Evolutionary conservation across 2,797 vertebrate genomes (phyloP).

Genomic region (Aeoliscus strigatus): DNA sequence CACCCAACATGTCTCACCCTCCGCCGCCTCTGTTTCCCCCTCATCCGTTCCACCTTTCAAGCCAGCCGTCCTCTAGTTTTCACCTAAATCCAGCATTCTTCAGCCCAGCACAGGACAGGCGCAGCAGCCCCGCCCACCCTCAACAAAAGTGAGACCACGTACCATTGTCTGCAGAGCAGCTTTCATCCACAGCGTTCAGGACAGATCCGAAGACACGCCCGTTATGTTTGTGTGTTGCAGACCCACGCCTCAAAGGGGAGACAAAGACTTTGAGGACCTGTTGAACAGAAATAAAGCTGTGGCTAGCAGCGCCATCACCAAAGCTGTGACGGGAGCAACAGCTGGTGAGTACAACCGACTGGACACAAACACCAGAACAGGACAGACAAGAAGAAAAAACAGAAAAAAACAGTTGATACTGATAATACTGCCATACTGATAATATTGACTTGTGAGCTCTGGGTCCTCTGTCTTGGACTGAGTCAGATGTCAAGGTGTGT

Average conservation of each 20-base stretch:
- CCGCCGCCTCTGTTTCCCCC: slow-evolving; percentile 76
- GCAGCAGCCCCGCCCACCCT: slow-evolving; percentile 50
- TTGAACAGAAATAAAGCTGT: slow-evolving; percentile 93
- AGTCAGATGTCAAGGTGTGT: too few relatives aligned
- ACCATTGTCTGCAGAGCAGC: too few relatives aligned
- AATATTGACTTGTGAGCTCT: too few relatives aligned
- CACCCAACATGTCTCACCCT: slow-evolving; percentile 71
- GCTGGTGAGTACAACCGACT: slow-evolving; percentile 74
- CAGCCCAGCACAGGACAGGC: slow-evolving; percentile 57
- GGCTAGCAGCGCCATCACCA: slow-evolving; percentile 92
- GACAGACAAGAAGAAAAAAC: background rate
- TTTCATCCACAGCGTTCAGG: too few relatives aligned
- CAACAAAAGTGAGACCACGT: slow-evolving; percentile 61
- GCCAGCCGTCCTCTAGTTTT: slow-evolving; percentile 73
- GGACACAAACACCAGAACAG: slow-evolving; percentile 4
- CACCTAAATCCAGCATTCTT: slow-evolving; percentile 90
- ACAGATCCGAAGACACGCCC: too few relatives aligned
- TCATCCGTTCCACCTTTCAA: slow-evolving; percentile 61
- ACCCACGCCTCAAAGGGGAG: slow-evolving; percentile 69
- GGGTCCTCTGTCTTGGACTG: too few relatives aligned
- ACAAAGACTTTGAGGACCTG: slow-evolving; percentile 88
- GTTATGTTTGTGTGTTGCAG: slow-evolving; percentile 53
- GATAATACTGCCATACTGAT: too few relatives aligned
- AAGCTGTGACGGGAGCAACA: slow-evolving; percentile 90
- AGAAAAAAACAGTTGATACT: background rate